These are phyloP conservation scores for Microcebus murinus DNA, from an alignment of 2,113 vertebrate genomes.

Conservation along the genomic window DNA sequence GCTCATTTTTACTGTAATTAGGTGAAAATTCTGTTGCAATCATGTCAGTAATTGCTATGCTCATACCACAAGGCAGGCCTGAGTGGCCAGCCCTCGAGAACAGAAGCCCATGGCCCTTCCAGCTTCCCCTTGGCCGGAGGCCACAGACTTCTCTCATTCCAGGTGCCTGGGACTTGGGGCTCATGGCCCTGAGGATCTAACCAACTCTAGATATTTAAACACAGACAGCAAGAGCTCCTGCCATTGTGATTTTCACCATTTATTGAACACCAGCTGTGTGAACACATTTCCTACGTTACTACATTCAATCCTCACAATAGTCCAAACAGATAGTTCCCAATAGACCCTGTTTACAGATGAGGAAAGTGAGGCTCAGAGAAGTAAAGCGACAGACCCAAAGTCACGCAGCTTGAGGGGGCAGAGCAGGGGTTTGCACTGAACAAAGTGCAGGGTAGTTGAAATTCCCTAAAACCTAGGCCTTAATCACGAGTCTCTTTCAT, in stretches of 20 bases:
- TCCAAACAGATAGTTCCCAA: background rate
- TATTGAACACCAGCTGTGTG: background rate
- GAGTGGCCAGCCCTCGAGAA: background rate
- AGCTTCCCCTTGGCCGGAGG: background rate
- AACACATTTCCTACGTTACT: background rate
- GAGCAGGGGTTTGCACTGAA: background rate
- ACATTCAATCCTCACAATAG: background rate
- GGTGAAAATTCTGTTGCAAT: background rate
- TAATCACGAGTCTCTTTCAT: background rate
- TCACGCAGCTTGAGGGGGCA: background rate
- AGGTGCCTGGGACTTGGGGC: background rate
- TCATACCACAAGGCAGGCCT: background rate
- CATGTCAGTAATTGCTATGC: background rate
- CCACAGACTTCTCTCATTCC: too few relatives aligned
- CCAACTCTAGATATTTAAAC: background rate
- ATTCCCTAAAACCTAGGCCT: too few relatives aligned
- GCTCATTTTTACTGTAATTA: slow-evolving; percentile 17
- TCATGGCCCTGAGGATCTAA: background rate
- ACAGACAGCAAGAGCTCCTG: background rate
- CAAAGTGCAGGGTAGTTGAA: background rate
- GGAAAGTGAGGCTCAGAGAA: background rate
- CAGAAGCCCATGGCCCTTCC: background rate
- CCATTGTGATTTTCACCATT: background rate
- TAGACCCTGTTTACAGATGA: background rate
- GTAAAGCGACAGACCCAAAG: background rate